A percentile compares a stretch with the other conserved stretches of the same genome.
These are phyloP conservation scores for Myiagra hebetior DNA, from an alignment of 2,113 vertebrate genomes.

Conservation along the genomic window DNA sequence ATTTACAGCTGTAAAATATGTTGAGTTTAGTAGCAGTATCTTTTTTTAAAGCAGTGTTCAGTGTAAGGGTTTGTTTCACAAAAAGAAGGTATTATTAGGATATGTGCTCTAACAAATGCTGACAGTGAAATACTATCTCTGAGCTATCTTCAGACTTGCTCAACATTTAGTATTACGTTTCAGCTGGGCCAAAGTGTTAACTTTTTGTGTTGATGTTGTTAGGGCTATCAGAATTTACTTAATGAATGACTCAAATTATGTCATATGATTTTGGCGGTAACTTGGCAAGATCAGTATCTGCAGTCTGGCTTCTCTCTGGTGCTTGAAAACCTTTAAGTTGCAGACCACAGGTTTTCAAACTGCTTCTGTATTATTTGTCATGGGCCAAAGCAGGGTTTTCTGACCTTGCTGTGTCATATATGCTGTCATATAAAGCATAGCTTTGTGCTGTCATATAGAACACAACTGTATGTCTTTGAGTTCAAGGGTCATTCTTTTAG, in stretches of 20 bases:
- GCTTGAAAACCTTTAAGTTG: background rate
- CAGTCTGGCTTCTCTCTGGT: background rate
- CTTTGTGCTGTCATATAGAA: background rate
- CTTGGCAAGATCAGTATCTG: background rate
- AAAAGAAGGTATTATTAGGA: background rate
- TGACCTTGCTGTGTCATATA: background rate
- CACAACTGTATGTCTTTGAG: background rate
- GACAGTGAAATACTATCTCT: background rate
- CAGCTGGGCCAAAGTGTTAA: background rate
- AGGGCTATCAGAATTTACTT: background rate
- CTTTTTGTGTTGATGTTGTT: background rate
- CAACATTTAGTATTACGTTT: background rate
- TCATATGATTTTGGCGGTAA: background rate
- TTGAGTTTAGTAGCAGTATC: background rate
- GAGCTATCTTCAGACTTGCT: background rate
- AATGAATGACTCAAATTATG: background rate
- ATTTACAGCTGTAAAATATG: background rate
- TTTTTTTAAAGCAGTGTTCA: background rate
- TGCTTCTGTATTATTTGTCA: background rate
- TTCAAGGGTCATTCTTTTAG: background rate
- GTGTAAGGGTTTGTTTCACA: background rate
- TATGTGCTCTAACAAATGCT: background rate
- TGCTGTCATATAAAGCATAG: background rate
- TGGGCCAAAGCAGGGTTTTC: background rate
- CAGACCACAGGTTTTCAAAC: background rate